A percentile compares a stretch with the other conserved stretches of the same genome.
Conservation (phyloP, 2,888 invertebrate genomes). For the Chaitophorus viminalis region DNA sequence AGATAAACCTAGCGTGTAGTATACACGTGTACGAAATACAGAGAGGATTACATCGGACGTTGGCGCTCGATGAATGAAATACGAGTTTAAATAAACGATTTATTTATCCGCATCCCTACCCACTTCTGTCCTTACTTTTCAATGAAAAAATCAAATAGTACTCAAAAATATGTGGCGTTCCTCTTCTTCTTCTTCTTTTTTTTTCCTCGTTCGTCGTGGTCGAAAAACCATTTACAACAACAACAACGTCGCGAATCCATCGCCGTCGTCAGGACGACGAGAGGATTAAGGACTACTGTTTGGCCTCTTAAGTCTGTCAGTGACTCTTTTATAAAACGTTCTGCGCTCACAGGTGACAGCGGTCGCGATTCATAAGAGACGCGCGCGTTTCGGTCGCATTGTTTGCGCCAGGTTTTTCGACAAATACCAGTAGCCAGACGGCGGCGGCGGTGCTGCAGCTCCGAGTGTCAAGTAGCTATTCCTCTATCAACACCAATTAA, state of each 20-base stretch:
- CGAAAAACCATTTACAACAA: slow-evolving; percentile 48
- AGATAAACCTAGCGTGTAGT: neutral
- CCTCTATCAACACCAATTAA: slow-evolving; percentile 52
- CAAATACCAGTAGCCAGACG: slow-evolving; percentile 41
- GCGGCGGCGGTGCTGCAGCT: neutral
- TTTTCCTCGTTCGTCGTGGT: neutral
- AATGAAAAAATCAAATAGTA: slow-evolving; percentile 37
- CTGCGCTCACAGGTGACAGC: slow-evolving; percentile 7
- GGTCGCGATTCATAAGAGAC: slow-evolving; percentile 40
- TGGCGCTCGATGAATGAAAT: slow-evolving; percentile 3
- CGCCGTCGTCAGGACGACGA: neutral
- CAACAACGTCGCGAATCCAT: slow-evolving; percentile 28
- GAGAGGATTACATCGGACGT: slow-evolving; percentile 35
- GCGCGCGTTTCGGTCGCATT: slow-evolving; percentile 1
- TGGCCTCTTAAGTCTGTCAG: slow-evolving; percentile 50
- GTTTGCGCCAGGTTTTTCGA: slow-evolving; percentile 32
- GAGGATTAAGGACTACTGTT: slow-evolving; percentile 46
- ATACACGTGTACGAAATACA: neutral
- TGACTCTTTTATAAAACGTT: slow-evolving; percentile 55
- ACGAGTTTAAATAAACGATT: slow-evolving; percentile 41
- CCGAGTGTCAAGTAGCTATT: slow-evolving; percentile 53
- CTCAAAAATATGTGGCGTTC: neutral
- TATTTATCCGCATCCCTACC: slow-evolving; percentile 2
- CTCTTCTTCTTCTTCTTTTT: neutral
- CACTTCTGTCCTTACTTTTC: neutral